phyloP scores from a whole-genome alignment of 2,797 vertebrate genomes.

The Neosilurus mollespiculum region DNA sequence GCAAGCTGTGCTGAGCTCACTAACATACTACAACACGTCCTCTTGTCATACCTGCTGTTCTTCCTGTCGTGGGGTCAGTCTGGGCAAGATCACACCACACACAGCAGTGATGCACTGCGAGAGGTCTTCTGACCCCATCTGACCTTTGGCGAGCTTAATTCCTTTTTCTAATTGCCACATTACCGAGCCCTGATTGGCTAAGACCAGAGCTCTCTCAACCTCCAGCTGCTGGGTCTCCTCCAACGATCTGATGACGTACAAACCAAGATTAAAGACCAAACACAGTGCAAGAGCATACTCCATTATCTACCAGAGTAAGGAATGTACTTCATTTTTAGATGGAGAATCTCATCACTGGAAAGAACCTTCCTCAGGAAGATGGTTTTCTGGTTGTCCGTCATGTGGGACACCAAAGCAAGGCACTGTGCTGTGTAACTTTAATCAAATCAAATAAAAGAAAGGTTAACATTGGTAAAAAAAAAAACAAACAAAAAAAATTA shows the following conservation, averaged over 20 bases:
- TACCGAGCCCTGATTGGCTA: conserved; percentile 81
- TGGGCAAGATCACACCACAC: conserved; percentile 87
- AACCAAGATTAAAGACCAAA: background rate
- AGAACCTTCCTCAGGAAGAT: conserved; percentile 93
- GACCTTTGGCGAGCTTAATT: conserved; percentile 76
- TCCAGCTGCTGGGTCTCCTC: conserved; percentile 86
- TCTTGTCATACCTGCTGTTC: conserved; percentile 73
- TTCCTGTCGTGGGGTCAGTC: conserved; percentile 57
- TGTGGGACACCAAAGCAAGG: conserved; percentile 88
- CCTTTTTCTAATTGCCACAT: conserved; percentile 82
- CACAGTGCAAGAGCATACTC: background rate
- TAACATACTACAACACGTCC: no score
- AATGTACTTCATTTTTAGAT: conserved; percentile 91
- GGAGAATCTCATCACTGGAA: conserved; percentile 85
- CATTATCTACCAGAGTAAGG: background rate
- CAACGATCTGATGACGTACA: conserved; percentile 72
- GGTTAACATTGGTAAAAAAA: background rate
- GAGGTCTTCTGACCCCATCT: conserved; percentile 84
- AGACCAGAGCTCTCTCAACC: conserved; percentile 83
- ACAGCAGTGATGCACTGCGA: conserved; percentile 83
- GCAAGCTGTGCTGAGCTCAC: no score
- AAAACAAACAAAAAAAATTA: no score
- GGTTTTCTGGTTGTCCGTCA: conserved; percentile 95
- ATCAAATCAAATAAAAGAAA: background rate
- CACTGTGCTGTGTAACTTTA: conserved; percentile 91